A percentile compares a stretch with the other conserved stretches of the same genome.
These are phyloP conservation scores for Bubalus kerabau DNA, from an alignment of 2,113 vertebrate species.

Conservation along the genomic window DNA sequence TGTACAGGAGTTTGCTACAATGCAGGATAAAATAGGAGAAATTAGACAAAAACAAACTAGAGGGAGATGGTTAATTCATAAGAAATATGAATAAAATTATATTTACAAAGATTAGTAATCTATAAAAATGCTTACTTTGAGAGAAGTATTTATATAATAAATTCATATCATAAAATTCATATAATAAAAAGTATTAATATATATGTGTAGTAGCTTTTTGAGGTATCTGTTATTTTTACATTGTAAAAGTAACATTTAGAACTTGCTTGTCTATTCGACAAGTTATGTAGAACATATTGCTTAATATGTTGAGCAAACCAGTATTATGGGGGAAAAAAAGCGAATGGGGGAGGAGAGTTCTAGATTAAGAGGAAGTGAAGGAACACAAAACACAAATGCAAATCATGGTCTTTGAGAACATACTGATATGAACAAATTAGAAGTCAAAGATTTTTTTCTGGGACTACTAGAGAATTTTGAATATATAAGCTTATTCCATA, in stretches of 20 bases:
- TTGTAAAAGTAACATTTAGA: not conserved
- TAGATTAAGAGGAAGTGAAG: not conserved
- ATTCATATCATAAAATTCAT: not conserved
- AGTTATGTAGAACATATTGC: not conserved
- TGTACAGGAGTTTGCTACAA: not conserved
- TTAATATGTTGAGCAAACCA: not conserved
- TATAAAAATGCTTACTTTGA: not conserved
- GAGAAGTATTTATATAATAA: not conserved
- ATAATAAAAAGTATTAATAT: not conserved
- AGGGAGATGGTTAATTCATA: not conserved
- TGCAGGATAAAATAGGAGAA: not conserved
- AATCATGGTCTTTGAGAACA: not conserved
- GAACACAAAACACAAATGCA: not conserved
- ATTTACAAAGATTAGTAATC: not conserved
- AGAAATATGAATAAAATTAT: not conserved
- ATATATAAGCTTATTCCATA: not conserved
- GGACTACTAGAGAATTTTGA: not conserved
- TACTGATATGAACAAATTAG: not conserved
- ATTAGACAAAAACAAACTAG: not conserved
- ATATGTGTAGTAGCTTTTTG: not conserved
- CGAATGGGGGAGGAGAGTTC: not conserved
- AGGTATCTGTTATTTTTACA: not conserved
- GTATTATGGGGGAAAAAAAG: not conserved
- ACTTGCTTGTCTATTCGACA: not conserved
- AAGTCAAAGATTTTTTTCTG: not conserved